phyloP scores from a whole-genome alignment of 2,797 vertebrate genomes.

The Pipistrellus kuhlii region DNA sequence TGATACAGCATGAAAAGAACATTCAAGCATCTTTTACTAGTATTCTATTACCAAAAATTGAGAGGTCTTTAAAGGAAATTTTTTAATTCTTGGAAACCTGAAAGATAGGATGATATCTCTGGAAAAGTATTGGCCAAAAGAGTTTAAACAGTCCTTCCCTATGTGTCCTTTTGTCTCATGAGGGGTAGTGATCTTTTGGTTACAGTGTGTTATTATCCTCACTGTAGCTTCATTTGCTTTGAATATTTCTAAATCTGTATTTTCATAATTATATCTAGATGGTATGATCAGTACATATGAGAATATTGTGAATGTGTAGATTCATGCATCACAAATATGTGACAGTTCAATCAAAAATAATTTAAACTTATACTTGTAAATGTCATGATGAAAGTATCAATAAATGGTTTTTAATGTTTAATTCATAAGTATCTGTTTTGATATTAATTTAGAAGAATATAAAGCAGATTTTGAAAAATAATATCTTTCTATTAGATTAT shows the following conservation, averaged over 20 bases:
- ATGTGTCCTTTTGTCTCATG: constrained; percentile 35
- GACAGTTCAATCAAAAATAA: constrained; percentile 84
- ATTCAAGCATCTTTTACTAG: not conserved
- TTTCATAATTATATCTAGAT: constrained; percentile 72
- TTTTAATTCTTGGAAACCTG: constrained; percentile 50
- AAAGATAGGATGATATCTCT: constrained; percentile 57
- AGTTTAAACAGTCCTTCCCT: constrained; percentile 50
- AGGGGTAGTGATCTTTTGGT: constrained; percentile 55
- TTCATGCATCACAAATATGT: constrained; percentile 74
- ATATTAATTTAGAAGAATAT: constrained; percentile 90
- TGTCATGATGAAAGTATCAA: constrained; percentile 87
- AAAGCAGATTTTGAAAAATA: constrained; percentile 85
- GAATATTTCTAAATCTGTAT: constrained; percentile 71
- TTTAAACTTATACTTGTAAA: constrained; percentile 83
- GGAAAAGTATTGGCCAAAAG: constrained; percentile 49
- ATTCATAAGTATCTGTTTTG: constrained; percentile 90
- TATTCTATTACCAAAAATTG: not conserved
- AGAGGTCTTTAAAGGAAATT: not conserved
- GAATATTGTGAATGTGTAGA: constrained; percentile 71
- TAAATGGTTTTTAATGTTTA: constrained; percentile 88
- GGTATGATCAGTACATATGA: constrained; percentile 43
- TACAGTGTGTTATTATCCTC: not conserved
- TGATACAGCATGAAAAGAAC: constrained; percentile 40
- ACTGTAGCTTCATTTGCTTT: constrained; percentile 63
- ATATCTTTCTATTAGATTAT: constrained; percentile 90